Percentiles rank a stretch among this genome's conserved stretches.
phyloP scores from a whole-genome alignment of 2,797 vertebrate genomes.

The Propithecus perrieri region DNA sequence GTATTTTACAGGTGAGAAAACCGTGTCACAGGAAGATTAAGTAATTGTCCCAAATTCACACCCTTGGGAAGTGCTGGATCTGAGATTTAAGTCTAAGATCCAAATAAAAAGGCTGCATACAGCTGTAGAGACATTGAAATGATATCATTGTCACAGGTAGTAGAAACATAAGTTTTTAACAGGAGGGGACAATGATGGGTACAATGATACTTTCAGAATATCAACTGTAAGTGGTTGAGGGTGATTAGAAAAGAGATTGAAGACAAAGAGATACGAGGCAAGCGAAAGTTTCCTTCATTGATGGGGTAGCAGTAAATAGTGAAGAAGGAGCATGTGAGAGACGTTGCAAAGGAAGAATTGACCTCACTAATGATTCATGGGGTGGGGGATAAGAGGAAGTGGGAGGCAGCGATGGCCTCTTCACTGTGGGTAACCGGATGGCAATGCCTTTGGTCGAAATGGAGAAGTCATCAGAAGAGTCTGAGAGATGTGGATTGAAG shows the following conservation, averaged over 20 bases:
- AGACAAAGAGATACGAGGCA: not conserved
- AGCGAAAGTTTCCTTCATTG: not conserved
- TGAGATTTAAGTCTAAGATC: not conserved
- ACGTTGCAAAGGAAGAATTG: not conserved
- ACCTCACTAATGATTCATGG: not conserved
- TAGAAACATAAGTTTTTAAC: not conserved
- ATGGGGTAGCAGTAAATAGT: not conserved
- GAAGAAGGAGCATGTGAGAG: not conserved
- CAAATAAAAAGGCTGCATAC: not conserved
- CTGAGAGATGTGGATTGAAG: not conserved
- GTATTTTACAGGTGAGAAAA: not conserved
- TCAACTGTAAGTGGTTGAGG: not conserved
- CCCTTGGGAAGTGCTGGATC: not conserved
- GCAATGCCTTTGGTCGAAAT: not conserved
- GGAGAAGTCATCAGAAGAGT: not conserved
- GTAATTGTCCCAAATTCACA: not conserved
- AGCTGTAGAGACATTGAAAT: not conserved
- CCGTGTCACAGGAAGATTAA: not conserved
- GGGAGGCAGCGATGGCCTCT: not conserved
- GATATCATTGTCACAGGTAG: not conserved
- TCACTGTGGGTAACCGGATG: not conserved
- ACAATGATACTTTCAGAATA: not conserved
- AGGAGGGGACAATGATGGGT: too few relatives aligned
- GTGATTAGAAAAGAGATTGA: not conserved
- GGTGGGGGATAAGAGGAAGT: not conserved